Evolutionary conservation across 1,140 invertebrate species (phyloP).

Genomic region (Helicoverpa zea): DNA sequence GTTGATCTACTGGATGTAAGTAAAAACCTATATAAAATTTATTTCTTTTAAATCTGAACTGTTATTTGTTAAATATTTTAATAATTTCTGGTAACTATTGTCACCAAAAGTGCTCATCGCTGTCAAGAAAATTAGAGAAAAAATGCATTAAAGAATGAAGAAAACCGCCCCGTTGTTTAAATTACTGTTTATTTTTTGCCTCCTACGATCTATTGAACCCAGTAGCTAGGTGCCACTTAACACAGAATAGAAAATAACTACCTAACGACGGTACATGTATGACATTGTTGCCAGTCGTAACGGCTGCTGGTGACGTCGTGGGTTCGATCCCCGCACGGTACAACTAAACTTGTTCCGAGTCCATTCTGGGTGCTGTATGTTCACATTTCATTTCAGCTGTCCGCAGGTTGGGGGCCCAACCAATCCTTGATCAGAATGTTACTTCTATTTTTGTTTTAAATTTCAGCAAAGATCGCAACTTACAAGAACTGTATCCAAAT

Average conservation of each 20-base stretch:
- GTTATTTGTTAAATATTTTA: conserved; percentile 84
- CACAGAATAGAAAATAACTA: background rate
- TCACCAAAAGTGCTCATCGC: conserved; percentile 90
- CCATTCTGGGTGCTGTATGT: too few species aligned
- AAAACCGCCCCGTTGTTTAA: conserved; percentile 79
- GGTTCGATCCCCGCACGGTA: too few species aligned
- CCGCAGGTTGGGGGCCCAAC: too few species aligned
- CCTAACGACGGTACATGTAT: too few species aligned
- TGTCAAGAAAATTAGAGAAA: conserved; percentile 87
- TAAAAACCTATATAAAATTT: conserved; percentile 74
- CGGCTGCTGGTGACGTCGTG: too few species aligned
- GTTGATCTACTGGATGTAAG: conserved; percentile 81
- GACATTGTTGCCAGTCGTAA: too few species aligned
- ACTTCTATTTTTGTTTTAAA: too few species aligned
- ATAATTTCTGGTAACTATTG: conserved; percentile 87
- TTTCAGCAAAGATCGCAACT: too few species aligned
- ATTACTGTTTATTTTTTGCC: conserved; percentile 38
- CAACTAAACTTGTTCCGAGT: too few species aligned
- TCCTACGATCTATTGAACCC: background rate
- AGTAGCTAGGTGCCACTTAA: background rate
- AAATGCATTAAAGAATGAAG: conserved; percentile 87
- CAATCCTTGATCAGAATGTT: too few species aligned
- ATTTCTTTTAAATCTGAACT: conserved; percentile 79
- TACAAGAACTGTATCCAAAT: too few species aligned
- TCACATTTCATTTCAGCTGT: too few species aligned